Evolutionary conservation across 2,888 invertebrate genomes (phyloP).

Genomic region (Rhynchonema sp.): DNA sequence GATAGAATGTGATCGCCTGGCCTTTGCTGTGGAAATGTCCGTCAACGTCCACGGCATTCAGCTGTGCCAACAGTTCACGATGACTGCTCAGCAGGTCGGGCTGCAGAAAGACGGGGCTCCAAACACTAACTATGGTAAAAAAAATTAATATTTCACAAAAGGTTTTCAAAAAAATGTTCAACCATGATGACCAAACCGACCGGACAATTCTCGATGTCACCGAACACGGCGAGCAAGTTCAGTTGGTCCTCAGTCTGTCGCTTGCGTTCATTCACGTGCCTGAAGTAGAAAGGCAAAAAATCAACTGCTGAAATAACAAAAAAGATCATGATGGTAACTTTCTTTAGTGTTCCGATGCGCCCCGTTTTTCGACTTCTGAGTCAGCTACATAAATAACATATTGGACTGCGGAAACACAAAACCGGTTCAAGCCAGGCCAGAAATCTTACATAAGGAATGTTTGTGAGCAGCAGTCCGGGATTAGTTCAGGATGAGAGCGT

Average conservation of each 20-base stretch:
- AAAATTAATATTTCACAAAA: neutral
- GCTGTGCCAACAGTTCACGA: slow-evolving; percentile 8
- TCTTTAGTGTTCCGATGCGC: too few relatives aligned
- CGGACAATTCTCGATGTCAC: slow-evolving; percentile 93
- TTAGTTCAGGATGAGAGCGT: too few relatives aligned
- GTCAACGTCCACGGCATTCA: slow-evolving; percentile 10
- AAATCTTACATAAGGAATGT: too few relatives aligned
- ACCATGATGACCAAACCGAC: slow-evolving; percentile 38
- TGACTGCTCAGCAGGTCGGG: slow-evolving; percentile 11
- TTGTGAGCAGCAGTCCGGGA: too few relatives aligned
- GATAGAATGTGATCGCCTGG: slow-evolving; percentile 62
- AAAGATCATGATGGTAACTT: too few relatives aligned
- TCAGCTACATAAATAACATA: too few relatives aligned
- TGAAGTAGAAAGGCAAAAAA: slow-evolving; percentile 14
- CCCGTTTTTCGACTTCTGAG: too few relatives aligned
- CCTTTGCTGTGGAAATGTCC: slow-evolving; percentile 42
- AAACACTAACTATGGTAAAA: neutral
- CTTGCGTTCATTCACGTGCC: slow-evolving; percentile 88
- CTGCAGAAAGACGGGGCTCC: slow-evolving; percentile 7
- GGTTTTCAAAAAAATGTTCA: neutral
- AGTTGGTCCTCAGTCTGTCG: slow-evolving; percentile 83
- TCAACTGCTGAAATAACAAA: too few relatives aligned
- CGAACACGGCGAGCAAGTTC: slow-evolving; percentile 87
- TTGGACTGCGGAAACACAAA: too few relatives aligned
- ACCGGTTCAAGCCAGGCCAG: too few relatives aligned